Evolutionary conservation across 2,113 vertebrate genomes (phyloP).

Genomic region (Peromyscus californicus): DNA sequence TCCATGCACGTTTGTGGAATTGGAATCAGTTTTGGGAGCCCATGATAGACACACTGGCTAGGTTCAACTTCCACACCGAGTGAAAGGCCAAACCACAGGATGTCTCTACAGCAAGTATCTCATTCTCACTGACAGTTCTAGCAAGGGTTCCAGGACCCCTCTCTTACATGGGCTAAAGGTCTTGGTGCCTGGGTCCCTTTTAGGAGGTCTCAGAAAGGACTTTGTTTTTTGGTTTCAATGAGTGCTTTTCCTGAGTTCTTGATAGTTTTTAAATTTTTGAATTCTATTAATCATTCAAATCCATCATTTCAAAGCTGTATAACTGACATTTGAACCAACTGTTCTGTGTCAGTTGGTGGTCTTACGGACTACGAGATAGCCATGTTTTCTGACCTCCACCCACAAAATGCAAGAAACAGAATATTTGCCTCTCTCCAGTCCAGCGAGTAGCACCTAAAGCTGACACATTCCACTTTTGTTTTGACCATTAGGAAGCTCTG

Average conservation of each 20-base stretch:
- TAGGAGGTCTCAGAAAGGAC: not conserved
- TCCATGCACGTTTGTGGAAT: not conserved
- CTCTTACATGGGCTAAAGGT: not conserved
- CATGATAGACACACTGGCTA: not conserved
- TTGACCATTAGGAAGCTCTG: slow-evolving; percentile 4
- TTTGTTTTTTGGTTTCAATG: not conserved
- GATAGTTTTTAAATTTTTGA: not conserved
- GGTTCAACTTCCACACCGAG: not conserved
- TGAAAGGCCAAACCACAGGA: not conserved
- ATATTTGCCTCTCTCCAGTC: not conserved
- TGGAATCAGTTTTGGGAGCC: not conserved
- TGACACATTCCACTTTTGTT: not conserved
- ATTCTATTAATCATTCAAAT: not conserved
- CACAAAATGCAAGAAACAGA: not conserved
- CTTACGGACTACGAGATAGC: not conserved
- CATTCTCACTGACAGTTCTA: not conserved
- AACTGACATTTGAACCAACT: not conserved
- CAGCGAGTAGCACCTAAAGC: not conserved
- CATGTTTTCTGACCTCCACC: not conserved
- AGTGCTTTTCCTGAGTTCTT: not conserved
- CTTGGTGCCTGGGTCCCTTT: not conserved
- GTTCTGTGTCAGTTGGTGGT: not conserved
- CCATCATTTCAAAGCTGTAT: not conserved
- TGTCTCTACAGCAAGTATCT: not conserved
- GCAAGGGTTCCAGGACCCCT: not conserved